These are phyloP conservation scores for Apus apus DNA, from an alignment of 2,113 vertebrate species.

Conservation along the genomic window DNA sequence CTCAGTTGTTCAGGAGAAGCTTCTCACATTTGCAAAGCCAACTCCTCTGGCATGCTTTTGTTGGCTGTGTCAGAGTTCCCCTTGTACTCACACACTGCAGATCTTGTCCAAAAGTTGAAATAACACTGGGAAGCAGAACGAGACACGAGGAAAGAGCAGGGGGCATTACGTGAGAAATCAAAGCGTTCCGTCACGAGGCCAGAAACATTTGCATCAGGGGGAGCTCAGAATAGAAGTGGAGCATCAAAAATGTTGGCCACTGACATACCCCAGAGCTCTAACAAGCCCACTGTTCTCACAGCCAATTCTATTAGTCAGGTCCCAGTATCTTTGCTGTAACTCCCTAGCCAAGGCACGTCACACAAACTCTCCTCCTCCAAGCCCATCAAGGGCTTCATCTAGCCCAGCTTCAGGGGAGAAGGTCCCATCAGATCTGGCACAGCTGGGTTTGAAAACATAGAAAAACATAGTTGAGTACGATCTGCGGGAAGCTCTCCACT, in stretches of 20 bases:
- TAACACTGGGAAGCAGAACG: background rate
- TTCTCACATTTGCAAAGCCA: background rate
- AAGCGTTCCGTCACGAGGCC: background rate
- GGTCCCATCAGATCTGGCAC: background rate
- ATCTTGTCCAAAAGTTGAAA: background rate
- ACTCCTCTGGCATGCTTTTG: background rate
- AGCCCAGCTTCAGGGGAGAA: background rate
- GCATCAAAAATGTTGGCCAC: background rate
- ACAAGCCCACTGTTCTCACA: background rate
- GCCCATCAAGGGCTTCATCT: background rate
- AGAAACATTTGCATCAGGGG: conserved; percentile 10
- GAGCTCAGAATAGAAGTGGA: background rate
- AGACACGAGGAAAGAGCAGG: background rate
- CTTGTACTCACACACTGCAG: background rate
- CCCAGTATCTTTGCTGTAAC: background rate
- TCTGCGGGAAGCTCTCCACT: conserved; percentile 23
- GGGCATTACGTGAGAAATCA: background rate
- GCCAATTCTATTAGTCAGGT: background rate
- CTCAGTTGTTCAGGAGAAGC: background rate
- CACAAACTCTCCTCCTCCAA: background rate
- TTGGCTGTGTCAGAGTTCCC: background rate
- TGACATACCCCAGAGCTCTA: background rate
- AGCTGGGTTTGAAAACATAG: background rate
- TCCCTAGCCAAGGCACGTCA: background rate
- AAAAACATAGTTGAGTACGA: background rate